phyloP scores from a whole-genome alignment of 2,113 vertebrate species.

The Glareola pratincola region DNA sequence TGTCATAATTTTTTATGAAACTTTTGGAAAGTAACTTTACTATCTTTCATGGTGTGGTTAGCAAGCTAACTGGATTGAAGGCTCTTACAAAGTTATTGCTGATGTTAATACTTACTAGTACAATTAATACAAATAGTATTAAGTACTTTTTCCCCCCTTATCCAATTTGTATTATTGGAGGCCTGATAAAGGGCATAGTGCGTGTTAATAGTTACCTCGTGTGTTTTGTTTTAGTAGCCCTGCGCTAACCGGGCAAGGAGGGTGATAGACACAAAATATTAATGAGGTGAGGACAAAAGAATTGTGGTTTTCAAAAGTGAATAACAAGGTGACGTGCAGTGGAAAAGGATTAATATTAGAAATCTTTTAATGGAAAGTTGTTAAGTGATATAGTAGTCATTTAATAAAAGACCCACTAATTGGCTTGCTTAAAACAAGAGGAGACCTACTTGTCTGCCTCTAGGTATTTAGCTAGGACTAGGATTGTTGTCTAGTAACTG shows the following conservation, averaged over 20 bases:
- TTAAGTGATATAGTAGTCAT: not conserved
- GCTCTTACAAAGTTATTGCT: not conserved
- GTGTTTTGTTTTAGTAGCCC: not conserved
- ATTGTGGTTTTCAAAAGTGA: not conserved
- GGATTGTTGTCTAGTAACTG: not conserved
- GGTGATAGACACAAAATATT: not conserved
- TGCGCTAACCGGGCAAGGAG: not conserved
- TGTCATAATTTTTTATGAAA: not conserved
- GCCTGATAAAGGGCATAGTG: not conserved
- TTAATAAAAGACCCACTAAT: not conserved
- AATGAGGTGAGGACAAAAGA: not conserved
- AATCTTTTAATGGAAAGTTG: not conserved
- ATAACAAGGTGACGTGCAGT: not conserved
- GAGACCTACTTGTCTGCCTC: not conserved
- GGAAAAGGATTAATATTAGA: not conserved
- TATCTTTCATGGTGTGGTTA: not conserved
- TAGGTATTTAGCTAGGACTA: not conserved
- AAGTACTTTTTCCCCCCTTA: not conserved
- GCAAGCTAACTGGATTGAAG: not conserved
- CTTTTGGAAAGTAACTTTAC: not conserved
- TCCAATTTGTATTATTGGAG: not conserved
- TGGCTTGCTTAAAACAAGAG: not conserved
- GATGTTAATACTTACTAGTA: not conserved
- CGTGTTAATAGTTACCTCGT: not conserved
- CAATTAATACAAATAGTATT: not conserved